Percentiles rank a stretch among this genome's conserved stretches.
These are phyloP conservation scores for Dendrolimus pini DNA, from an alignment of 2,888 invertebrate species.

Conservation along the genomic window DNA sequence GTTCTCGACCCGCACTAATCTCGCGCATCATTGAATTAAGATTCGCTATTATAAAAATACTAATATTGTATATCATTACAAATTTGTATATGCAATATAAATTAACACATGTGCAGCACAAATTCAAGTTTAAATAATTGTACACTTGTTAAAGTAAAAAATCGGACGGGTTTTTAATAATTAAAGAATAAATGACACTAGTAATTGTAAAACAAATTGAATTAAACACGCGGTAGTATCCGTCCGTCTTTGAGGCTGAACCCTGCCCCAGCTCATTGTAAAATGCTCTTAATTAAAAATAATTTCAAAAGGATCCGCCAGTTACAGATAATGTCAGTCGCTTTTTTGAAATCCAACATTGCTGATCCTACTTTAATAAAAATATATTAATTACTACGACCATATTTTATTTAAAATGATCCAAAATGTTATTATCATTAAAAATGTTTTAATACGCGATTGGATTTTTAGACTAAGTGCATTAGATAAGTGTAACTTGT, in stretches of 20 bases:
- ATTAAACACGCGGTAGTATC: conserved; percentile 36
- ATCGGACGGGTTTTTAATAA: too few species aligned
- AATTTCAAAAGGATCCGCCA: conserved; percentile 16
- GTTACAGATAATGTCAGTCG: conserved; percentile 11
- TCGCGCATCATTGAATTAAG: too few species aligned
- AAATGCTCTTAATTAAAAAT: conserved; percentile 26
- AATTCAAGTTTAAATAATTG: too few species aligned
- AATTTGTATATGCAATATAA: too few species aligned
- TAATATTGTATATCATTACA: too few species aligned
- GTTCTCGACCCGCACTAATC: too few species aligned
- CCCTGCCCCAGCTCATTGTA: conserved; percentile 19
- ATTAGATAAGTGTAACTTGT: background rate
- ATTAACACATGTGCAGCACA: too few species aligned
- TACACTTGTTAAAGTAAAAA: too few species aligned
- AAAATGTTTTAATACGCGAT: background rate
- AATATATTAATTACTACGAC: background rate
- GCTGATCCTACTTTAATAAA: too few species aligned
- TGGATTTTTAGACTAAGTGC: background rate
- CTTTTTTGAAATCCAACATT: conserved; percentile 2
- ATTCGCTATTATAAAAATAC: too few species aligned
- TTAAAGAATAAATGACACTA: too few species aligned
- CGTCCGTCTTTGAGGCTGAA: conserved; percentile 45
- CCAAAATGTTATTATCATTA: background rate
- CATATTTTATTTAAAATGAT: background rate
- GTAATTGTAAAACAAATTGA: conserved; percentile 22